These are phyloP conservation scores for Panurus biarmicus DNA, from an alignment of 2,113 vertebrate genomes.

Conservation along the genomic window DNA sequence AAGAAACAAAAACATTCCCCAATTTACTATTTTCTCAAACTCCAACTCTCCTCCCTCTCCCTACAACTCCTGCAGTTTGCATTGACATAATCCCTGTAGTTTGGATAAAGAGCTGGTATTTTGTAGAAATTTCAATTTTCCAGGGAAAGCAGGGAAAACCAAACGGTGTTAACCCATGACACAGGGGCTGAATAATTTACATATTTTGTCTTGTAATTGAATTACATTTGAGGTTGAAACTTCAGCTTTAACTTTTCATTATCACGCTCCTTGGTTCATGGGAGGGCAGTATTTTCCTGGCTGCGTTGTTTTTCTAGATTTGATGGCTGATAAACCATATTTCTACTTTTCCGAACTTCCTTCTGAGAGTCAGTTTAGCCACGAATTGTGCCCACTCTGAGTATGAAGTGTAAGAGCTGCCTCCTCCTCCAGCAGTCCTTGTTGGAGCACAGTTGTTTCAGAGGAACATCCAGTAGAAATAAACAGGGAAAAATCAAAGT, in stretches of 20 bases:
- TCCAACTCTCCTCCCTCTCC: background rate
- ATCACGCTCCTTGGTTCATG: background rate
- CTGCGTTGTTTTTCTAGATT: background rate
- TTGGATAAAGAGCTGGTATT: background rate
- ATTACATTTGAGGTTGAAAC: background rate
- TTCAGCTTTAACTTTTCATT: background rate
- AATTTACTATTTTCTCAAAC: background rate
- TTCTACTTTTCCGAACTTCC: background rate
- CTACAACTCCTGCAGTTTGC: background rate
- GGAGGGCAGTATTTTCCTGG: background rate
- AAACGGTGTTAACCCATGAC: no score
- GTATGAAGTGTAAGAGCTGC: accelerated
- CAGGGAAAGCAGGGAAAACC: background rate
- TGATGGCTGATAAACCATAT: background rate
- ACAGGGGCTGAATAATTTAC: background rate
- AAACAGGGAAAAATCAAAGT: background rate
- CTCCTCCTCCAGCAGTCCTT: background rate
- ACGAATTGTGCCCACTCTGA: accelerated
- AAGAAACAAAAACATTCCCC: background rate
- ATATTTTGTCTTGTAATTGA: background rate
- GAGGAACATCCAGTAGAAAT: background rate
- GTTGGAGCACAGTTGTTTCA: background rate
- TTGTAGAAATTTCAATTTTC: background rate
- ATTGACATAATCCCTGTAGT: no score
- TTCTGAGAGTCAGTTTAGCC: background rate